phyloP scores from a whole-genome alignment of 2,888 invertebrate species.

The Orthosia gothica region DNA sequence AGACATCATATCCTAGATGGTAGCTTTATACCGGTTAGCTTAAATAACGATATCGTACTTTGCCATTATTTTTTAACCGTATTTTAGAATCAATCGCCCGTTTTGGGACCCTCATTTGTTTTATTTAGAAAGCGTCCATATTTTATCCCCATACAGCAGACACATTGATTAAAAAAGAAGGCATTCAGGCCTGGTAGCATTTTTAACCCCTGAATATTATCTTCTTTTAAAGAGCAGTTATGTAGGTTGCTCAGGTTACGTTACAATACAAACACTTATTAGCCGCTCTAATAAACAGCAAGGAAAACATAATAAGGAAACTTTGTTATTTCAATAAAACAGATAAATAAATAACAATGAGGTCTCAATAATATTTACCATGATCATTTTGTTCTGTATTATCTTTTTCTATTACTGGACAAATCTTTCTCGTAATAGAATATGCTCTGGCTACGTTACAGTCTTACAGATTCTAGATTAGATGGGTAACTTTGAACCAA shows the following conservation, averaged over 20 bases:
- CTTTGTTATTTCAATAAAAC: constrained; percentile 20
- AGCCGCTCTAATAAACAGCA: constrained; percentile 2
- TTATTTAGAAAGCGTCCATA: not conserved
- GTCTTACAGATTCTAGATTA: not conserved
- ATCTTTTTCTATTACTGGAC: not conserved
- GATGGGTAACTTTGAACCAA: not conserved
- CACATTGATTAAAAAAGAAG: not conserved
- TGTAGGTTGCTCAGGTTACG: not conserved
- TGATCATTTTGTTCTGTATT: constrained; percentile 19
- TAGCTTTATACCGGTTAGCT: not conserved
- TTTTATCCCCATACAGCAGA: not conserved
- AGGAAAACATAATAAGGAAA: constrained; percentile 57
- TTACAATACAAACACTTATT: constrained; percentile 10
- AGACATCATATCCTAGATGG: not conserved
- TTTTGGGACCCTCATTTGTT: not conserved
- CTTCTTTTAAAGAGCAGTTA: not conserved
- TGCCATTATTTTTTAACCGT: not conserved
- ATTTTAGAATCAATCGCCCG: not conserved
- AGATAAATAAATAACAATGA: constrained; percentile 30
- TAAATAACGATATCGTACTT: not conserved
- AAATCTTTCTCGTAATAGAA: not conserved
- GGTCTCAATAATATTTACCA: constrained; percentile 39
- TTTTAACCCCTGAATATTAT: not conserved
- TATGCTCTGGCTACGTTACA: not conserved
- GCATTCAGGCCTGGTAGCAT: not conserved